A percentile compares a stretch with the other conserved stretches of the same genome.
Conservation (phyloP, 1,140 invertebrate species). For the Cydia fagiglandana region DNA sequence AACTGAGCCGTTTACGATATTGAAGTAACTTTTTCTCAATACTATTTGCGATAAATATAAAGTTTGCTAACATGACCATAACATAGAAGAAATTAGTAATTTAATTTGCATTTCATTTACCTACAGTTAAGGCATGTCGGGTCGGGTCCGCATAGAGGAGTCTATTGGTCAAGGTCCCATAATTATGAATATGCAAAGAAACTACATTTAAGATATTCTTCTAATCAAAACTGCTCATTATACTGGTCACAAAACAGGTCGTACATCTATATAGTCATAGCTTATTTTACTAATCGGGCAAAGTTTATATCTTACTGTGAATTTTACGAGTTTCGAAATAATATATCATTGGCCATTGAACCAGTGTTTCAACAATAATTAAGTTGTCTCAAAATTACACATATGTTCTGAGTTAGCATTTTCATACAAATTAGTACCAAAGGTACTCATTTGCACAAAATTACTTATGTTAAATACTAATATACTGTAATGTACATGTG, state of each 20-base stretch:
- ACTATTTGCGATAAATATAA: neutral
- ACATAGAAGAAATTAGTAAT: conserved; percentile 48
- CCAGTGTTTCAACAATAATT: conserved; percentile 6
- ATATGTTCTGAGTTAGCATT: neutral
- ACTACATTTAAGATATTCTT: conserved; percentile 37
- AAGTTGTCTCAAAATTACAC: conserved; percentile 13
- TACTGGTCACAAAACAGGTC: neutral
- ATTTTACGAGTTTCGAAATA: conserved; percentile 10
- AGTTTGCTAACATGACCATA: neutral
- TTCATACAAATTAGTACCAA: neutral
- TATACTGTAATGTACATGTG: neutral
- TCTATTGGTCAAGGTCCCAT: conserved; percentile 58
- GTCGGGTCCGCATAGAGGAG: conserved; percentile 41
- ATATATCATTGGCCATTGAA: conserved; percentile 11
- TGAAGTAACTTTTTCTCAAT: neutral
- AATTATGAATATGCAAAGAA: conserved; percentile 52
- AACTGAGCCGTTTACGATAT: neutral
- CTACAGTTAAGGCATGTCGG: conserved; percentile 45
- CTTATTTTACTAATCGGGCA: conserved; percentile 14
- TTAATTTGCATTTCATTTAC: conserved; percentile 32
- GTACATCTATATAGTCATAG: conserved; percentile 4
- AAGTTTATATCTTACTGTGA: neutral
- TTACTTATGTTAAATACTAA: neutral
- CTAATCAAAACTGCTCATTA: conserved; percentile 28
- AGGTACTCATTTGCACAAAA: neutral